A percentile compares a stretch with the other conserved stretches of the same genome.
Evolutionary conservation across 2,113 vertebrate genomes (phyloP).

Genomic region (Rhegmatorhina hoffmannsi): DNA sequence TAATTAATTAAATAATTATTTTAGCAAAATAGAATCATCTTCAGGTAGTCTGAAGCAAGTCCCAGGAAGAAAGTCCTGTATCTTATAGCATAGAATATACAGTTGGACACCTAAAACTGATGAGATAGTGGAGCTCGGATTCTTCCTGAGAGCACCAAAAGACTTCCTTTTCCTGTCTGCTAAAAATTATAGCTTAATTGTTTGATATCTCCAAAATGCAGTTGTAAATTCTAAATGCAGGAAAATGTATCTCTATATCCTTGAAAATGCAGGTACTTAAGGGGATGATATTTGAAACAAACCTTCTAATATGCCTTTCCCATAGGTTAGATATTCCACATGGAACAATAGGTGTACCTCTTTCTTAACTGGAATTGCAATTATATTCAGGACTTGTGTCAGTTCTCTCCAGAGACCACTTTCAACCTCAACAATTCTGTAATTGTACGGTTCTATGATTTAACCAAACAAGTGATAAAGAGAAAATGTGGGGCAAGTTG

Average conservation of each 20-base stretch:
- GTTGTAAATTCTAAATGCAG: neutral
- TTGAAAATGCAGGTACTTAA: neutral
- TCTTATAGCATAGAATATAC: rapidly evolving
- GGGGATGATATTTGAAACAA: neutral
- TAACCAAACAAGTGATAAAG: neutral
- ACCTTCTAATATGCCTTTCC: neutral
- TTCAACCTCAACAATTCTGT: neutral
- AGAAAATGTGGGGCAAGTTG: rapidly evolving
- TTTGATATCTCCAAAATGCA: neutral
- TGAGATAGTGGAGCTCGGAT: neutral
- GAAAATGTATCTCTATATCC: neutral
- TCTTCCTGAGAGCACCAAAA: neutral
- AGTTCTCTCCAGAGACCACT: neutral
- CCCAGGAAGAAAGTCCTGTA: neutral
- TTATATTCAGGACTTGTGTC: neutral
- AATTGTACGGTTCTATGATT: neutral
- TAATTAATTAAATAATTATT: slow-evolving; percentile 12
- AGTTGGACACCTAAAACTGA: neutral
- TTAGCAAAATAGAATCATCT: neutral
- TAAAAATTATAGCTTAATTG: neutral
- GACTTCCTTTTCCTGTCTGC: neutral
- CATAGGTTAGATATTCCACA: neutral
- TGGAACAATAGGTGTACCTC: neutral
- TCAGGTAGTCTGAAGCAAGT: neutral
- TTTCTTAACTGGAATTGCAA: neutral